Base-by-base conservation (phyloP, 2,888 invertebrate genomes). In the Neria commutata region DNA sequence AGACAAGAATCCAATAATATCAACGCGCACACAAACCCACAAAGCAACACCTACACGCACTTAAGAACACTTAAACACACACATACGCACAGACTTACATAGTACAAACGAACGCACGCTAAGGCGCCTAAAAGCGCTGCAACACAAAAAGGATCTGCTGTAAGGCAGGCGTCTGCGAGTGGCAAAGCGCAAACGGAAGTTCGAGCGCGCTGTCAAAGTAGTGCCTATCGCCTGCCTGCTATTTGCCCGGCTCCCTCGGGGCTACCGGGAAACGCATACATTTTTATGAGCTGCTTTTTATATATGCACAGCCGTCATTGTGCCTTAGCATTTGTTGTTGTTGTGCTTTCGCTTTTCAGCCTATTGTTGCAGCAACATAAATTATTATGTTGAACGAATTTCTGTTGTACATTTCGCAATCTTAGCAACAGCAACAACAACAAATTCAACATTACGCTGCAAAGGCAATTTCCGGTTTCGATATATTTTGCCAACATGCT, bases 1-100 rank as follows among this genome's bases (percentile, higher is more conserved):
- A 53, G 45, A 53, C 53, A 45, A 53, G 16, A 53, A 45, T 53
- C 45, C 53, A 53, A 42, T 53, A 53, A 53, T 53, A 53, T 19
- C 26, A 45, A 19, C 26, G 52, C 33, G 50, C 45, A 46, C 33
- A 25, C 25, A 33, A 24, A 37, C 34, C 14, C 47, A 47, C 47
- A 34, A n/a, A 54, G 25, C 11, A 3, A 10, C 33, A 19, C 26
- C 24, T 10, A 47, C 47, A 25, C 21, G 8, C 26, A 29, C 48
- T 19, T 1, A 19, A 34, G 52, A 26, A 54, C 45, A 46, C 33
- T 17, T 21, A 33, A 24, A 37, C 34, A 19, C 47, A 47, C 47
- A 34, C 23, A 54, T 26, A 17, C 14, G 11, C 33, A 19, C 26
- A 37, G 8, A 47, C 47, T 17, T 19, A 2, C 26, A 29, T 16